These are phyloP conservation scores for Watsonalla binaria DNA, from an alignment of 2,888 invertebrate species.

Conservation along the genomic window DNA sequence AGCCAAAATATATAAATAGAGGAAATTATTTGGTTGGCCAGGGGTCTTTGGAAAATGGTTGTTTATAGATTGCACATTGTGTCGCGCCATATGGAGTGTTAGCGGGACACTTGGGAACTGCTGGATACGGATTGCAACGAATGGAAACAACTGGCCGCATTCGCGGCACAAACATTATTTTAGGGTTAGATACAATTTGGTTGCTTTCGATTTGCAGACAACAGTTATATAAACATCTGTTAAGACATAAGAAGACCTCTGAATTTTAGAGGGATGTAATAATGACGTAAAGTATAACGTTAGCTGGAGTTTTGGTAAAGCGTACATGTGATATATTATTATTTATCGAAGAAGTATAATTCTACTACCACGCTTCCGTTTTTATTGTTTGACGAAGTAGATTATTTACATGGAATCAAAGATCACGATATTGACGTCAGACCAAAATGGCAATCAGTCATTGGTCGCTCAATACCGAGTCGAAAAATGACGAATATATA, in stretches of 20 bases:
- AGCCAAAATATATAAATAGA: not conserved
- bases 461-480: constrained; percentile 35
- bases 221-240: not conserved
- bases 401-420: not conserved
- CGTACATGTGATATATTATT: not conserved
- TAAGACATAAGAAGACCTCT: too few species aligned
- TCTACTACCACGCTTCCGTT: not conserved
- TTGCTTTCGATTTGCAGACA: not conserved
- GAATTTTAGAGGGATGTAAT: too few species aligned
- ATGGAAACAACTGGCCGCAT: constrained; percentile 71
- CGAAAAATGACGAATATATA: constrained; percentile 22
- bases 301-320: too few species aligned
- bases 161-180: constrained; percentile 49
- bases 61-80: constrained; percentile 56
- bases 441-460: constrained; percentile 44
- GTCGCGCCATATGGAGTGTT: constrained; percentile 75
- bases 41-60: constrained; percentile 44
- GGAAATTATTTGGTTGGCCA: constrained; percentile 11
- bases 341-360: not conserved
- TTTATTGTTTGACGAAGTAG: not conserved
- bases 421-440: constrained; percentile 21
- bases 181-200: constrained; percentile 12
- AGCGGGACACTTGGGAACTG: constrained; percentile 71
- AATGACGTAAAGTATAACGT: too few species aligned
- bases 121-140: constrained; percentile 54